Conservation (phyloP, 2,797 vertebrate species). For the Anguilla pacifica region DNA sequence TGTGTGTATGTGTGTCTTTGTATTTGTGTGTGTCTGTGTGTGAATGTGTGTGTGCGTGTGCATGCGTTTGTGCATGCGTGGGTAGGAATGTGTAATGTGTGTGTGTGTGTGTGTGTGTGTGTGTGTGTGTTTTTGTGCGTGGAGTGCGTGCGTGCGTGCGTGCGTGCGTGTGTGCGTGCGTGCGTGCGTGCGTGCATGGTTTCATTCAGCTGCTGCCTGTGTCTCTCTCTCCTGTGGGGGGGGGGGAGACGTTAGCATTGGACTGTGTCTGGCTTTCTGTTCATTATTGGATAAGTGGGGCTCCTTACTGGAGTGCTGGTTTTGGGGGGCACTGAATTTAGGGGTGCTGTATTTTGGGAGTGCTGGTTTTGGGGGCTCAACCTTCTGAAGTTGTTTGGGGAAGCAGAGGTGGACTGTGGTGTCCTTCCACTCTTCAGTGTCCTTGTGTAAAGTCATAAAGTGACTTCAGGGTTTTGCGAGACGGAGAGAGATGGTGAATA, state of each 20-base stretch:
- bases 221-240: no score
- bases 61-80: neutral
- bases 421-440: neutral
- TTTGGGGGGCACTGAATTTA: neutral
- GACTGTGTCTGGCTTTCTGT: neutral
- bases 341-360: no score
- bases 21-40: neutral
- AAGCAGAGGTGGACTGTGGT: neutral
- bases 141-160: neutral
- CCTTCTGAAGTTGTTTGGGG: neutral
- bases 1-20: neutral
- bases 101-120: no score
- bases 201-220: neutral
- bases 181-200: neutral
- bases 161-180: neutral
- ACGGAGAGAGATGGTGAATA: neutral
- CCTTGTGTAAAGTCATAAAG: neutral
- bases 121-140: neutral
- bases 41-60: conserved; percentile 9
- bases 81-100: neutral
- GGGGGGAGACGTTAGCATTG: neutral
- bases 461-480: neutral
- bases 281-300: neutral
- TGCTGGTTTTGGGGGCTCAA: neutral
- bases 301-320: neutral